Conservation (phyloP, 1,140 invertebrate species). For the Megathymus violae region DNA sequence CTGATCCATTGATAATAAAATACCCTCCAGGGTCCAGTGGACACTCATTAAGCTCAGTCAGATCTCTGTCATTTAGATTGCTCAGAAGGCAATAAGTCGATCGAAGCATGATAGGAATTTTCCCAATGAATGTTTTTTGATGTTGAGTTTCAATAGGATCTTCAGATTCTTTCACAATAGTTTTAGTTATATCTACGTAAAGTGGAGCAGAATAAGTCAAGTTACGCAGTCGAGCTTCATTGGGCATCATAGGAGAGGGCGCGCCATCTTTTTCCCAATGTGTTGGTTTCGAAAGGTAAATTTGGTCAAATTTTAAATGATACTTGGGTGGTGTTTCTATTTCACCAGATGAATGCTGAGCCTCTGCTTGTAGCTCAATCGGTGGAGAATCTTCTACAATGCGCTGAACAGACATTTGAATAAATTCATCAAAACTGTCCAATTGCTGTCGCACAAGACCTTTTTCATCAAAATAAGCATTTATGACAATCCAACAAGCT, state of each 20-base stretch:
- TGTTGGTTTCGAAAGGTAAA: conserved; percentile 99
- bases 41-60: conserved; percentile 99
- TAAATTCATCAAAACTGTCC: conserved; percentile 99
- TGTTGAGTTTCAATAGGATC: conserved; percentile 96
- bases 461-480: conserved; percentile 99
- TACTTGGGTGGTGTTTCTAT: conserved; percentile 96
- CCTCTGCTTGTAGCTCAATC: conserved; percentile 98
- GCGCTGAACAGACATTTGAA: conserved; percentile 99
- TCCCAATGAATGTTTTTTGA: conserved; percentile 99
- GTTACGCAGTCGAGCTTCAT: conserved; percentile 95
- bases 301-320: conserved; percentile 98
- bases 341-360: conserved; percentile 96
- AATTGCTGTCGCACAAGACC: conserved; percentile 99
- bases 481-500: conserved; percentile 99
- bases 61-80: conserved; percentile 97
- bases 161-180: conserved; percentile 94
- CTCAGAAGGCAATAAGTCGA: conserved; percentile 98
- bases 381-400: conserved; percentile 99
- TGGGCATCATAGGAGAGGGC: conserved; percentile 99
- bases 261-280: conserved; percentile 99
- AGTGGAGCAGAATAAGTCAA: conserved; percentile 98
- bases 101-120: conserved; percentile 99
- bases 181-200: conserved; percentile 99
- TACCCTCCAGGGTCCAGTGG: conserved; percentile 99
- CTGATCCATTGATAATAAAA: conserved; percentile 98